A percentile compares a stretch with the other conserved stretches of the same genome.
These are phyloP conservation scores for Selenia dentaria DNA, from an alignment of 2,888 invertebrate genomes.

Conservation along the genomic window DNA sequence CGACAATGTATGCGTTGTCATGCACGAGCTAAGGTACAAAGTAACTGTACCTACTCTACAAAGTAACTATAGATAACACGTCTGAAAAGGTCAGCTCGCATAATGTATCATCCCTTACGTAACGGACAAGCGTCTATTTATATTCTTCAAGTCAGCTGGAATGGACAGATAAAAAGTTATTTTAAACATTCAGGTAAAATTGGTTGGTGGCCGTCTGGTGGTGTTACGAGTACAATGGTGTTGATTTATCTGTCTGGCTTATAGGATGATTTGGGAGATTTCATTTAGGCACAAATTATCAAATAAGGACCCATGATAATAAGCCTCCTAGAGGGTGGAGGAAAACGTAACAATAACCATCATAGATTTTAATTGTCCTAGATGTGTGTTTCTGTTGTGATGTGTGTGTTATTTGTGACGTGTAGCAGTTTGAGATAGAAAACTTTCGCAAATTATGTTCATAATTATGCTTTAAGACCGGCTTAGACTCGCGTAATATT, in stretches of 20 bases:
- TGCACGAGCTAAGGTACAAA: conserved; percentile 48
- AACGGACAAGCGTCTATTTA: conserved; percentile 34
- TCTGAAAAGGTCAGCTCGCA: conserved; percentile 56
- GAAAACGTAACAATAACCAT: no score
- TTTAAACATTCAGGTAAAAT: conserved; percentile 19
- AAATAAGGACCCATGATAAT: no score
- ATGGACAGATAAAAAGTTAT: conserved; percentile 14
- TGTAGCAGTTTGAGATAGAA: no score
- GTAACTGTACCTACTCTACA: conserved; percentile 2
- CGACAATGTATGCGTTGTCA: conserved; percentile 58
- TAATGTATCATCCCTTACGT: conserved; percentile 39
- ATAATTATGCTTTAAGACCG: no score
- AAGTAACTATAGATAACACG: conserved; percentile 13
- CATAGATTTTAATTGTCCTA: no score
- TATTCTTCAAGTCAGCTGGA: conserved; percentile 22
- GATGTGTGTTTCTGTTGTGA: no score
- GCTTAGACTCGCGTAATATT: no score
- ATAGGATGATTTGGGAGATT: no score
- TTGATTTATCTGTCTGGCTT: conserved; percentile 1
- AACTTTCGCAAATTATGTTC: no score
- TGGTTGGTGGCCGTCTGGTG: not conserved
- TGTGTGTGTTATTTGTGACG: no score
- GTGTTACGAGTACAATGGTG: not conserved
- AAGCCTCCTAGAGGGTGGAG: no score
- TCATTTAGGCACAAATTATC: no score